Evolutionary conservation across 2,888 invertebrate species (phyloP).

Genomic region (Tiliacea citrago): DNA sequence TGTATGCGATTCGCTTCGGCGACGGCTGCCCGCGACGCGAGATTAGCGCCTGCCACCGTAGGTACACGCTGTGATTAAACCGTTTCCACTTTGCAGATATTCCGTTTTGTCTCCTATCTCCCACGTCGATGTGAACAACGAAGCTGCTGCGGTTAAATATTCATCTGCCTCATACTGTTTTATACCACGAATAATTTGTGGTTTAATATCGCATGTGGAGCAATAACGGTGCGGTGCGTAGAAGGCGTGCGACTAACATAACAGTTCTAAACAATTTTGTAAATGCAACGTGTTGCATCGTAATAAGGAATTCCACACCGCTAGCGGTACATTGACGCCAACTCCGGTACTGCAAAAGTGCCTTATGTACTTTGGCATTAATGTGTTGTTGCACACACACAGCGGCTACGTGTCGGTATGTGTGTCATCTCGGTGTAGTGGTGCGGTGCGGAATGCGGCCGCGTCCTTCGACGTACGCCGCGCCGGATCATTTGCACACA

Average conservation of each 20-base stretch:
- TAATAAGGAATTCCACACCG: constrained; percentile 82
- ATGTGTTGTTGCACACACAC: constrained; percentile 77
- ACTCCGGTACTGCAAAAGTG: constrained; percentile 78
- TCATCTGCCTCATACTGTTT: constrained; percentile 46
- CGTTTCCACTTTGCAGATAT: constrained; percentile 81
- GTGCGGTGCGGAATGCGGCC: constrained; percentile 88
- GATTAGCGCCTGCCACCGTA: constrained; percentile 84
- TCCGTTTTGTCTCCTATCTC: constrained; percentile 69
- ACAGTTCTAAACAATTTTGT: constrained; percentile 75
- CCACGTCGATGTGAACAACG: constrained; percentile 54
- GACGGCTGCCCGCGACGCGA: constrained; percentile 82
- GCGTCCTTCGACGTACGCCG: constrained; percentile 89
- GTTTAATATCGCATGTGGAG: constrained; percentile 59
- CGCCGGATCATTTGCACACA: constrained; percentile 89
- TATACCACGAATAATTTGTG: constrained; percentile 46
- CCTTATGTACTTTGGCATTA: constrained; percentile 81
- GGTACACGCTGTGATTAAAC: constrained; percentile 85
- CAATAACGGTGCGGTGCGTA: constrained; percentile 69
- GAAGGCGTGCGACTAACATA: constrained; percentile 66
- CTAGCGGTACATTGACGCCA: constrained; percentile 77
- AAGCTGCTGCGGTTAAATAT: constrained; percentile 48
- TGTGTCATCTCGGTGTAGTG: constrained; percentile 85
- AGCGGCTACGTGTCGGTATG: constrained; percentile 82
- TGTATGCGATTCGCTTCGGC: constrained; percentile 88
- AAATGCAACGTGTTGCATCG: constrained; percentile 80